Conservation (phyloP, 2,113 vertebrate genomes). For the Anguilla japonica region DNA sequence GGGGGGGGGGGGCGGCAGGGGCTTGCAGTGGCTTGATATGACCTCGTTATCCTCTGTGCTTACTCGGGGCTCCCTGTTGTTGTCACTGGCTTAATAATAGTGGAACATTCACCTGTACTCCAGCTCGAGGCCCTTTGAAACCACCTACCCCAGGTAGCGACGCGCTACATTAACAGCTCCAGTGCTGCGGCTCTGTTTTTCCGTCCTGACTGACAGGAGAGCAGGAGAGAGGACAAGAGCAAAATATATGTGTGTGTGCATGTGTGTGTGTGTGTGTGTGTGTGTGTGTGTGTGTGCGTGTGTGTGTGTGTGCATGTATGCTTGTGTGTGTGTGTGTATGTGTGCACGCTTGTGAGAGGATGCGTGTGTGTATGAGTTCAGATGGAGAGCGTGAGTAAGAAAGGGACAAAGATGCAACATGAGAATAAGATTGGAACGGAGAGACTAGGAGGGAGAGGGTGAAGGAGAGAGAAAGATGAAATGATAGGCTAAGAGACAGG, state of each 20-base stretch:
- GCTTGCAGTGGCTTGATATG: conserved; percentile 3
- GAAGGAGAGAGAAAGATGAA: conserved; percentile 34
- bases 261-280: too few relatives aligned
- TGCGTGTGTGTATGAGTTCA: too few relatives aligned
- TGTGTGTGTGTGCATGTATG: too few relatives aligned
- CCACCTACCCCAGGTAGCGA: neutral
- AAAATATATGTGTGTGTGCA: neutral
- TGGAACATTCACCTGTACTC: neutral
- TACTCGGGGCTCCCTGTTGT: neutral
- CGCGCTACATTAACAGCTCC: neutral
- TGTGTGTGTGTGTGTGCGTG: too few relatives aligned
- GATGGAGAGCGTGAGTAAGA: neutral
- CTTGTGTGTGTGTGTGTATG: too few relatives aligned
- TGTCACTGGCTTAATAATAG: neutral
- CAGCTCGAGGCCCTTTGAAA: neutral
- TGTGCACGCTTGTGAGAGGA: too few relatives aligned
- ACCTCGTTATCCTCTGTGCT: neutral
- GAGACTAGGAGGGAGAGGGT: conserved; percentile 20
- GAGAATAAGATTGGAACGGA: neutral
- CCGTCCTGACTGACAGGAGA: conserved; percentile 1
- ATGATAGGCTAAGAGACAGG: neutral
- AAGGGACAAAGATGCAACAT: neutral
- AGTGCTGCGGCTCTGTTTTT: neutral
- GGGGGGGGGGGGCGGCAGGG: neutral
- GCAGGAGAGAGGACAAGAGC: neutral